Base-by-base conservation (phyloP, 2,888 invertebrate genomes). In the Cheiracanthium punctorium region DNA sequence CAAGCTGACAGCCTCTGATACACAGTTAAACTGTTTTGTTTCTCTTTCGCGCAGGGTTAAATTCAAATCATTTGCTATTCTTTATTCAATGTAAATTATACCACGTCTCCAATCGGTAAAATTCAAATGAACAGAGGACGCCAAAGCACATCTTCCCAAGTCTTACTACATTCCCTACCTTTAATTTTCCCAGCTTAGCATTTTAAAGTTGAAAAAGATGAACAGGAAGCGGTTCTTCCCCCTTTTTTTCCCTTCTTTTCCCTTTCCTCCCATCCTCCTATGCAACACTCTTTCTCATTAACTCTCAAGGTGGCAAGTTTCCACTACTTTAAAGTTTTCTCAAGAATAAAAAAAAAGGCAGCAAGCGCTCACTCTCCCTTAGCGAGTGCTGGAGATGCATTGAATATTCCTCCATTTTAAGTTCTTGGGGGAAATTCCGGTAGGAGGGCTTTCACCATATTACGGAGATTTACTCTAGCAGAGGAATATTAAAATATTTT, bases 191-290 rank as follows among this genome's bases (percentile, higher is more conserved):
- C 80, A 80, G 80, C 71, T 85, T 85, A 85, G 85, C 85, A 85
- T 85, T 85, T 85, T 80, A 85, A 85, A 85, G 75, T 85, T 75
- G 85, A 80, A 85, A 85, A 85, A 75, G 85, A 85, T 85, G 85
- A 75, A 85, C 75, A 80, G 80, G 69, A 24, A 37, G n/a, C 80
- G 85, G 80, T 80, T 73, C 75, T 80, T 79, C 79, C 79, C 69
- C 76, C 58, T 14, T 64, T 70, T 12, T n/a, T n/a, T n/a, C n/a
- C n/a, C n/a, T n/a, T n/a, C n/a, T n/a, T n/a, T n/a, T n/a, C n/a
- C n/a, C n/a, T n/a, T n/a, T n/a, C n/a, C n/a, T n/a, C n/a, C n/a
- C n/a, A n/a, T n/a, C n/a, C n/a, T 69, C 37, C 52, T 72, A 14
- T 48, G 29, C 43, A 64, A 24, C 84, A 77, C 67, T 75, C 72